A percentile compares a stretch with the other conserved stretches of the same genome.
phyloP scores from a whole-genome alignment of 2,797 vertebrate species.

The Psittacula derbiana region DNA sequence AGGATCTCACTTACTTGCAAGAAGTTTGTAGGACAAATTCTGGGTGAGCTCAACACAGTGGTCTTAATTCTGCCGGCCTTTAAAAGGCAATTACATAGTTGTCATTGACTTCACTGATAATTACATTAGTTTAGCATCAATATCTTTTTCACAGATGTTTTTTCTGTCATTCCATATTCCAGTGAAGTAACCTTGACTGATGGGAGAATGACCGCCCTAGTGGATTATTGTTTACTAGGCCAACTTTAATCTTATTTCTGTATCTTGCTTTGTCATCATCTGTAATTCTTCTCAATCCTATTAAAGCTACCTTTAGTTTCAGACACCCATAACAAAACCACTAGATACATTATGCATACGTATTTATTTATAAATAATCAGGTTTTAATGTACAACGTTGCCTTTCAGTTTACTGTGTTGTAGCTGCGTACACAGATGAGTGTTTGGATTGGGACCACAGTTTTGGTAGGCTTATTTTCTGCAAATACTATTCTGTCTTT shows the following conservation, averaged over 20 bases:
- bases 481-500: neutral
- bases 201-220: slow-evolving; percentile 26
- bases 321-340: slow-evolving; percentile 30
- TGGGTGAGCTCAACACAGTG: neutral
- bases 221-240: slow-evolving; percentile 77
- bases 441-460: neutral
- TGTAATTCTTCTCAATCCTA: slow-evolving; percentile 78
- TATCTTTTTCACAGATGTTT: neutral
- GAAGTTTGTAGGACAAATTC: neutral
- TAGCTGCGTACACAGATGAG: neutral
- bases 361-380: neutral
- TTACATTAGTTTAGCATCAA: neutral
- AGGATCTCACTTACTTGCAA: neutral
- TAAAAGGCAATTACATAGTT: neutral
- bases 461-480: neutral
- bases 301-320: slow-evolving; percentile 66
- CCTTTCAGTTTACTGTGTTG: neutral
- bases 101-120: neutral
- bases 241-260: slow-evolving; percentile 72
- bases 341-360: neutral
- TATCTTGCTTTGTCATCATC: slow-evolving; percentile 76
- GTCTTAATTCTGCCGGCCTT: neutral
- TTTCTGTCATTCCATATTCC: neutral
- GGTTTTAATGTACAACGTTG: neutral
- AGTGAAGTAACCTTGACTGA: slow-evolving; percentile 75